Conservation (phyloP, 2,888 invertebrate genomes). For the Melanchra persicariae region DNA sequence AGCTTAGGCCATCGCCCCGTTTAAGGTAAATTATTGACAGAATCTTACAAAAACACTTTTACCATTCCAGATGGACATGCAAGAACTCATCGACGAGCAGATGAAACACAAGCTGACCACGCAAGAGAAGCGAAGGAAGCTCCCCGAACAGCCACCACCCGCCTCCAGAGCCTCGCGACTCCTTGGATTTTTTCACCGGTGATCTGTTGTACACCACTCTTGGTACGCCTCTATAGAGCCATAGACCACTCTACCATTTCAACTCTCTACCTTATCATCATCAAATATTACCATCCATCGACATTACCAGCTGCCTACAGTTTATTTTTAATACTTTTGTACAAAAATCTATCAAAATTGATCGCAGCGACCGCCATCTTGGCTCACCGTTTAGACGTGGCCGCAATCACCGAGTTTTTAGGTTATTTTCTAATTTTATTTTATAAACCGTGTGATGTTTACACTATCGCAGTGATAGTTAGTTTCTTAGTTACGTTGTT, state of each 20-base stretch:
- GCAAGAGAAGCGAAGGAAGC: constrained; percentile 90
- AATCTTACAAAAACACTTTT: background rate
- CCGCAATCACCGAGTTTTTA: constrained; percentile 72
- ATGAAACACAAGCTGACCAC: constrained; percentile 96
- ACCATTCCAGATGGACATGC: constrained; percentile 96
- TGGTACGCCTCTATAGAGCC: constrained; percentile 77
- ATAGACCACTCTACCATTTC: constrained; percentile 79
- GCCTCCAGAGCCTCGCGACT: constrained; percentile 80
- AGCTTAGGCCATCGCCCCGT: too few relatives aligned
- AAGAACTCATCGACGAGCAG: constrained; percentile 97
- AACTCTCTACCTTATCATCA: constrained; percentile 76
- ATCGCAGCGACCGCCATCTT: constrained; percentile 76
- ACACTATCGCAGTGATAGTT: constrained; percentile 85
- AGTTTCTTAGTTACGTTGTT: constrained; percentile 83
- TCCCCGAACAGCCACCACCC: constrained; percentile 83
- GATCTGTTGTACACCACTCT: constrained; percentile 83
- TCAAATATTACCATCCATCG: constrained; percentile 76
- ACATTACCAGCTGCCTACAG: constrained; percentile 75
- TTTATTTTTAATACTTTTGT: constrained; percentile 73
- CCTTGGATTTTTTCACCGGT: constrained; percentile 90
- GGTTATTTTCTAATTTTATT: constrained; percentile 79
- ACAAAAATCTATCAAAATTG: constrained; percentile 73
- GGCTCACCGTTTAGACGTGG: constrained; percentile 69
- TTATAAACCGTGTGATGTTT: constrained; percentile 83
- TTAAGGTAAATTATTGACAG: too few relatives aligned